Evolutionary conservation across 2,113 vertebrate genomes (phyloP).

Genomic region (Serilophus lunatus): DNA sequence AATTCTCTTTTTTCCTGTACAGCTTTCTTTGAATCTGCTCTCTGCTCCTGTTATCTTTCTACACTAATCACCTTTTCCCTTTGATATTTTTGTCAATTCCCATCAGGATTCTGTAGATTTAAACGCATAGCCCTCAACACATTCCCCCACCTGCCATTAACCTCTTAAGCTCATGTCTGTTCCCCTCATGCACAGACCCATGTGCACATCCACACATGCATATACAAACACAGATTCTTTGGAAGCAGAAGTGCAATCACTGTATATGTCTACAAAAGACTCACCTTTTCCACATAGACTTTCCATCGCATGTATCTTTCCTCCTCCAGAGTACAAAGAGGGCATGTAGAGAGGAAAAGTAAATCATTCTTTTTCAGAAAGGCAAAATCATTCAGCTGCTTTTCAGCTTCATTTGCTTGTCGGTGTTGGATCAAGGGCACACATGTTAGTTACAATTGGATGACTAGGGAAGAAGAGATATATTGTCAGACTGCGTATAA

Average conservation of each 20-base stretch:
- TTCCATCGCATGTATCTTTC: fast-evolving
- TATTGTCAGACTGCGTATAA: not conserved
- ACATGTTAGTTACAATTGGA: not conserved
- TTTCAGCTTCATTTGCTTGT: not conserved
- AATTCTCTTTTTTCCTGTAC: not conserved
- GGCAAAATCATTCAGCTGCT: not conserved
- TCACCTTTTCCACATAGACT: not conserved
- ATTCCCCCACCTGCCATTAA: not conserved
- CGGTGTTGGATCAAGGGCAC: not conserved
- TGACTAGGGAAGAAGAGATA: not conserved
- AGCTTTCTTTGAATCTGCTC: not conserved
- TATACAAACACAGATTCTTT: not conserved
- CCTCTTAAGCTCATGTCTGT: not conserved
- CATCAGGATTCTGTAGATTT: not conserved
- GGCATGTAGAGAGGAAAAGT: not conserved
- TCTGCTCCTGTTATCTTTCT: not conserved
- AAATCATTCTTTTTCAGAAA: not conserved
- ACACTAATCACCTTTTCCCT: not conserved
- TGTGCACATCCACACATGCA: fast-evolving
- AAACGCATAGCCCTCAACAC: not conserved
- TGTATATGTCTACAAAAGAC: not conserved
- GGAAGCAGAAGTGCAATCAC: not conserved
- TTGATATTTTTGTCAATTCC: not conserved
- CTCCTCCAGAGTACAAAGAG: not conserved
- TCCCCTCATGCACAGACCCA: fast-evolving